Conservation (phyloP, 2,797 vertebrate genomes). For the Gallinago solitaria region DNA sequence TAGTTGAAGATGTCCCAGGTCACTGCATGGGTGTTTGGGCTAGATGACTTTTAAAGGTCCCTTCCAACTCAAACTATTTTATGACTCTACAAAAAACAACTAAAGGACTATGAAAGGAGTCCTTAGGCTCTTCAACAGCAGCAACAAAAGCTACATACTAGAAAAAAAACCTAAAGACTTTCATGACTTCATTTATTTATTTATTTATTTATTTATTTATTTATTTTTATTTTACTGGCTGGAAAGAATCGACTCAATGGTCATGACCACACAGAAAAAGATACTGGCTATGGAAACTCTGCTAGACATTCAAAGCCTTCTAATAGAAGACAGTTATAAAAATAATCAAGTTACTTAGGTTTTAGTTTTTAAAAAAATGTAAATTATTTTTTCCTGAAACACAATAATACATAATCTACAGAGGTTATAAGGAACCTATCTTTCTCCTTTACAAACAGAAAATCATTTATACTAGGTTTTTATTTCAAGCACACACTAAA, state of each 20-base stretch:
- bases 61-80: background rate
- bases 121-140: background rate
- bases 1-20: background rate
- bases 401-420: constrained; percentile 35
- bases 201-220: background rate
- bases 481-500: constrained; percentile 88
- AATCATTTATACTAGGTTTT: constrained; percentile 86
- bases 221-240: background rate
- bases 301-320: background rate
- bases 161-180: background rate
- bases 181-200: background rate
- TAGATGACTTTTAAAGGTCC: background rate
- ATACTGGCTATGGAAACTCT: background rate
- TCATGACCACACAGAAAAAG: background rate
- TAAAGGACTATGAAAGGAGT: background rate
- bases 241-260: background rate
- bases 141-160: background rate
- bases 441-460: constrained; percentile 83
- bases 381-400: constrained; percentile 20
- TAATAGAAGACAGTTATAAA: background rate
- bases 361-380: background rate
- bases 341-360: background rate
- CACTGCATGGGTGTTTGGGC: background rate
- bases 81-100: background rate
- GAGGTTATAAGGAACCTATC: constrained; percentile 65